Conservation (phyloP, 2,113 vertebrate genomes). For the Agapornis roseicollis region DNA sequence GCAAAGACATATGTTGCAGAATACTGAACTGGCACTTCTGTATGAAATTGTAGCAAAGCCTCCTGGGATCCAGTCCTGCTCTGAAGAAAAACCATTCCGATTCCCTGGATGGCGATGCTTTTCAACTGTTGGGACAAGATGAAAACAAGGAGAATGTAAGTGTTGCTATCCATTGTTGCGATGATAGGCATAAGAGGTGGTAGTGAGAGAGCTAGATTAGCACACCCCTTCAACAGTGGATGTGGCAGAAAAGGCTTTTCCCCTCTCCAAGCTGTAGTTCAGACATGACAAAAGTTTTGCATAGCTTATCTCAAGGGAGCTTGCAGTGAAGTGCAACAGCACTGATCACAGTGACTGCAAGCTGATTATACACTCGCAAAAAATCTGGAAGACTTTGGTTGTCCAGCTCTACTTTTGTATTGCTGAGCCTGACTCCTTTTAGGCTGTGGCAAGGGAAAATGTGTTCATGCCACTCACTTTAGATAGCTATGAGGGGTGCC, state of each 20-base stretch:
- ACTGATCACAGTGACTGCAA: neutral
- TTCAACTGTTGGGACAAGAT: slow-evolving; percentile 65
- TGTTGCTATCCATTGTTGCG: neutral
- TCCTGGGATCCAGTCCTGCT: slow-evolving; percentile 84
- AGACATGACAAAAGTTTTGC: no score
- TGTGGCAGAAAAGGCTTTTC: accelerated
- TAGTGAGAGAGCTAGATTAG: neutral
- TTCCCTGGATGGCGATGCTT: slow-evolving; percentile 74
- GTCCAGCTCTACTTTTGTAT: accelerated
- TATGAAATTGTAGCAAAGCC: slow-evolving; percentile 72
- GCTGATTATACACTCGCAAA: neutral
- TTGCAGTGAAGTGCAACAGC: no score
- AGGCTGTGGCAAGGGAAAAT: neutral
- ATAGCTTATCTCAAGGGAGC: neutral
- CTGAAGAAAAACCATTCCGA: slow-evolving; percentile 79
- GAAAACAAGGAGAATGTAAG: slow-evolving; percentile 92
- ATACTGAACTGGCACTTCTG: neutral
- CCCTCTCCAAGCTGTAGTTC: neutral
- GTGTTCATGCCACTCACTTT: neutral
- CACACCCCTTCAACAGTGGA: neutral
- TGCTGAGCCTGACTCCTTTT: neutral
- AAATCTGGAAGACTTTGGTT: neutral
- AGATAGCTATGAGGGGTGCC: neutral
- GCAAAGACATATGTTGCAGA: accelerated
- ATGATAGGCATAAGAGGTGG: accelerated